Conservation (phyloP, 2,888 invertebrate species). For the Callosobruchus maculatus region DNA sequence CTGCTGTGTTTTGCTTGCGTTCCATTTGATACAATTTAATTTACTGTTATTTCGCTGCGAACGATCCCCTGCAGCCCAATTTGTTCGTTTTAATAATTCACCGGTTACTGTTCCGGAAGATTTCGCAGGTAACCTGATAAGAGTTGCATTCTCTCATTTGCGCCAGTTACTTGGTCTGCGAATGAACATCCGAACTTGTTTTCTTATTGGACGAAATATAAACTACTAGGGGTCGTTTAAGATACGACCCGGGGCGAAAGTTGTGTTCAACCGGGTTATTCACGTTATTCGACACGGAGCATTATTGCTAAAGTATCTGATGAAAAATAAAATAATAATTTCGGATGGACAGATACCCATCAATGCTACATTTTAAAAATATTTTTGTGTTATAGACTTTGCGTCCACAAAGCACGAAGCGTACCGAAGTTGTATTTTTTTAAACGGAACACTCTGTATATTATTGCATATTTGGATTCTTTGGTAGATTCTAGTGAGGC, state of each 20-base stretch:
- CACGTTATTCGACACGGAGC: too few species aligned
- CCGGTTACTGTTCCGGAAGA: neutral
- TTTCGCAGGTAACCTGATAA: neutral
- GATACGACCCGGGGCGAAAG: neutral
- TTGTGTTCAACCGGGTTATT: too few species aligned
- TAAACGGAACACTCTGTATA: too few species aligned
- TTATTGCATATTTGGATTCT: too few species aligned
- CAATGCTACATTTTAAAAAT: too few species aligned
- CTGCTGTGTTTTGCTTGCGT: neutral
- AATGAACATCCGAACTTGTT: neutral
- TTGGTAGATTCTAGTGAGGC: too few species aligned
- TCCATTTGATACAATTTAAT: neutral
- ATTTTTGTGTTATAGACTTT: too few species aligned
- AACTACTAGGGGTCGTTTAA: neutral
- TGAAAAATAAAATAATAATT: too few species aligned
- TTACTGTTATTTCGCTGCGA: neutral
- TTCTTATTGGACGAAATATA: neutral
- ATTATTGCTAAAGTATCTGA: too few species aligned
- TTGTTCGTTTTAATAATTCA: neutral
- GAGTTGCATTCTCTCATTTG: neutral
- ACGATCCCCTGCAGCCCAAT: neutral
- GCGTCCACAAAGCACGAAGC: too few species aligned
- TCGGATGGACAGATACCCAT: too few species aligned
- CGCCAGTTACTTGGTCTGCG: neutral
- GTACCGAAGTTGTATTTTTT: too few species aligned